Base-by-base conservation (phyloP, 2,888 invertebrate genomes). In the Monochamus alternatus region DNA sequence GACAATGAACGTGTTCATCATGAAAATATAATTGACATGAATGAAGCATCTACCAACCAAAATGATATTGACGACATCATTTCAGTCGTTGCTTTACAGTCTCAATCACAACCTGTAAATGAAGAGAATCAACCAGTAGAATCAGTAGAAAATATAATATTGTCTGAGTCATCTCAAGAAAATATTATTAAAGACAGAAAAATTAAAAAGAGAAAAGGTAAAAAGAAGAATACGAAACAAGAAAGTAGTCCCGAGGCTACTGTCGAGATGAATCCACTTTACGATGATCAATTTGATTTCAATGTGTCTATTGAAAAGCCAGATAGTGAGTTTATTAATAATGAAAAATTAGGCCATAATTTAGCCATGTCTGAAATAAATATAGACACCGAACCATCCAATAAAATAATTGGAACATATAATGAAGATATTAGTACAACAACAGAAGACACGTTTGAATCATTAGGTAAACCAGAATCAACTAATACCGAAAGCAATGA, bases 121-220 rank as follows among this genome's bases (percentile, higher is more conserved):
- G 55, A 22, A 14, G 22, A 14, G 2, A 12, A 55, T n/a, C 55
- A 7, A 7, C 10, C 55, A 55, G 14, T n/a, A 30, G 22, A 47
- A 64, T 10, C 9, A 1, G 3, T 22, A 9, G n/a, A 64, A 30
- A 22, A 64, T 8, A 30, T 44, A 47, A 9, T 8, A 44, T 2
- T 64, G 22, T 30, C 64, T 5, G 12, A 38, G 38, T n/a, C 43
- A 4, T 14, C n/a, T 55, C 55, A n/a, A 43, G 43, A 12, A 9
- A 7, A 64, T 12, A 38, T 31, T 12, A 8, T 5, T 2, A 43
- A 10, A 64, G 64, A 64, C 9, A 64, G 22, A 9, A 64, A 69
- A 59, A 14, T 44, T 10, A 69, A 60, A 58, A 69, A 69, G 69
- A 60, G 44, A 44, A 69, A 60, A 12, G 7, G 7, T 22, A 69